phyloP scores from a whole-genome alignment of 2,888 invertebrate genomes.

The Gonocerus acuteangulatus region DNA sequence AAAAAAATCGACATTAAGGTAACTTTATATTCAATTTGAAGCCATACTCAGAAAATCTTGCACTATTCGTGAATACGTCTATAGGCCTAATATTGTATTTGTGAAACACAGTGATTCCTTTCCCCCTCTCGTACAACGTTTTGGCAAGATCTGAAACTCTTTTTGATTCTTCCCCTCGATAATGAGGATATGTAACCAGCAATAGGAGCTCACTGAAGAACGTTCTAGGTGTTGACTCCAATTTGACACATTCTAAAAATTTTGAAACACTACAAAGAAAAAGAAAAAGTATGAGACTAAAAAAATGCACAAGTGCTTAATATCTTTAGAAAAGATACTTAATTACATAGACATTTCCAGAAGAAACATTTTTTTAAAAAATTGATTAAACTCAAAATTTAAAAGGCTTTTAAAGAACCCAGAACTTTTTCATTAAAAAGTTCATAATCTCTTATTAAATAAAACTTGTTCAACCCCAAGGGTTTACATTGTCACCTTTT shows the following conservation, averaged over 20 bases:
- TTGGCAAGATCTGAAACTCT: conserved; percentile 19
- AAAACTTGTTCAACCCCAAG: too few species aligned
- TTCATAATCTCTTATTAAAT: too few species aligned
- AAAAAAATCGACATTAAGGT: background rate
- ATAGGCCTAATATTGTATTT: conserved; percentile 13
- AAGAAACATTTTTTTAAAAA: background rate
- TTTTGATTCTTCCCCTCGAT: conserved; percentile 15
- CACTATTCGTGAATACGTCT: conserved; percentile 4
- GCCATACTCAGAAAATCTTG: conserved; percentile 16
- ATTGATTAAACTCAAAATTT: too few species aligned
- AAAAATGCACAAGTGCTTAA: background rate
- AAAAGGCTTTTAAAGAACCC: too few species aligned
- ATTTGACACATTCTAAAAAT: conserved; percentile 6
- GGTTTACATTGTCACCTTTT: too few species aligned
- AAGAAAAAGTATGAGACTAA: background rate
- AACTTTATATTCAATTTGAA: too few species aligned
- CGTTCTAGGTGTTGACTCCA: background rate
- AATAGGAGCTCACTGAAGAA: conserved; percentile 1
- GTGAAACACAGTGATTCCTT: conserved; percentile 13
- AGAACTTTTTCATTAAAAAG: too few species aligned
- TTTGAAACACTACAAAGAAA: conserved; percentile 3
- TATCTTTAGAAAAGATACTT: background rate
- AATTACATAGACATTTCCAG: background rate
- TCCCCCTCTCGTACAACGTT: conserved; percentile 10
- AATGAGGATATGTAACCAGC: conserved; percentile 22